A percentile compares a stretch with the other conserved stretches of the same genome.
Conservation (phyloP, 1,140 invertebrate genomes). For the Pissodes strobi region DNA sequence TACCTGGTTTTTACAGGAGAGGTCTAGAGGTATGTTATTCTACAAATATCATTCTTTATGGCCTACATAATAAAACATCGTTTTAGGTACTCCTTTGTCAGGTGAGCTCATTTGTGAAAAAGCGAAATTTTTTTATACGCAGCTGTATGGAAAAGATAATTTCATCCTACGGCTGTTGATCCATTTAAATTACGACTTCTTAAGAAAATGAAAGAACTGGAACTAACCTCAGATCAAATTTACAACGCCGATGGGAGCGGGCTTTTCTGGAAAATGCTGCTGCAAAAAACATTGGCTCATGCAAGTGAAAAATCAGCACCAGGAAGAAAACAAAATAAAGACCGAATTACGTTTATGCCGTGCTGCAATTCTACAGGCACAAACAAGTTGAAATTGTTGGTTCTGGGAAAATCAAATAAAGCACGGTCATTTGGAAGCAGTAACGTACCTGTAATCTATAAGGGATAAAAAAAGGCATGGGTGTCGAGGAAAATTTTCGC, state of each 20-base stretch:
- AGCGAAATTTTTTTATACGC: slow-evolving; percentile 2
- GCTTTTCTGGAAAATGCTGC: slow-evolving; percentile 30
- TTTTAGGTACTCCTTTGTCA: background rate
- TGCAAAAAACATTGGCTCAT: slow-evolving; percentile 20
- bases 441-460: slow-evolving; percentile 49
- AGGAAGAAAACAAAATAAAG: slow-evolving; percentile 45
- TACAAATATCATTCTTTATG: too few relatives aligned
- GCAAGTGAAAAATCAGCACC: slow-evolving; percentile 6
- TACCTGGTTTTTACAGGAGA: background rate
- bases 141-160: slow-evolving; percentile 2
- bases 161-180: slow-evolving; percentile 40
- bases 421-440: slow-evolving; percentile 24
- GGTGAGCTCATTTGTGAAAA: slow-evolving; percentile 5
- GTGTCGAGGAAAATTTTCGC: slow-evolving; percentile 20
- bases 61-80: too few relatives aligned
- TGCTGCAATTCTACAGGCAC: slow-evolving; percentile 52
- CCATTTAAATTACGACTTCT: slow-evolving; percentile 17
- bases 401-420: slow-evolving; percentile 52
- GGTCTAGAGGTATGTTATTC: too few relatives aligned
- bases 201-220: slow-evolving; percentile 27
- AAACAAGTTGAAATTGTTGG: slow-evolving; percentile 48
- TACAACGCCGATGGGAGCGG: slow-evolving; percentile 36
- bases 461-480: slow-evolving; percentile 43
- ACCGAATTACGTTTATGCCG: slow-evolving; percentile 49
- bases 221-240: slow-evolving; percentile 22